phyloP scores from a whole-genome alignment of 2,113 vertebrate genomes.

The Stegastes partitus region DNA sequence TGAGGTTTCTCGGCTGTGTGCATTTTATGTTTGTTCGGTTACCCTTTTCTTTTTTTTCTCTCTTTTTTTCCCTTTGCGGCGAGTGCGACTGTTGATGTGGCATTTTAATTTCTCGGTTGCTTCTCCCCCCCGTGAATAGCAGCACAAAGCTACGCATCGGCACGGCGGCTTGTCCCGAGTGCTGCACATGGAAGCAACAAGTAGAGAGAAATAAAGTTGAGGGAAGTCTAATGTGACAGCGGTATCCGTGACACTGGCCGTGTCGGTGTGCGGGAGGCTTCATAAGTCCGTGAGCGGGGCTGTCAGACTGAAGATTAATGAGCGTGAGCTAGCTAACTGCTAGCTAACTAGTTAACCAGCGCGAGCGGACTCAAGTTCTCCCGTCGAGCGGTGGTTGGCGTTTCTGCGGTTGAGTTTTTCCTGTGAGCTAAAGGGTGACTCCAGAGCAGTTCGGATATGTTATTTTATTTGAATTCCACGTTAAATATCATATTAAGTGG shows the following conservation, averaged over 20 bases:
- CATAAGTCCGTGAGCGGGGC: not conserved
- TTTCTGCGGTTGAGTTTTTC: no score
- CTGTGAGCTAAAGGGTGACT: no score
- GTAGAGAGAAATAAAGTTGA: slow-evolving; percentile 25
- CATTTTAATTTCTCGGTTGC: not conserved
- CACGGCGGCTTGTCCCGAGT: not conserved
- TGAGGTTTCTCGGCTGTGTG: fast-evolving
- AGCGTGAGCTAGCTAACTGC: slow-evolving; percentile 23
- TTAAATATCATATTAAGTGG: no score
- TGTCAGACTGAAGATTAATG: not conserved
- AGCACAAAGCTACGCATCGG: slow-evolving; percentile 27
- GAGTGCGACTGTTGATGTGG: slow-evolving; percentile 19
- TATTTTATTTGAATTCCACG: no score
- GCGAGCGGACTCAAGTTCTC: not conserved
- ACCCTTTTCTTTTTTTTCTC: not conserved
- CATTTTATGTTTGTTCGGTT: not conserved
- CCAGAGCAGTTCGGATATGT: no score
- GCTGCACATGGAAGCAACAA: slow-evolving; percentile 37
- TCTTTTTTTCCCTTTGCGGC: no score
- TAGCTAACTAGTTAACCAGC: slow-evolving; percentile 53
- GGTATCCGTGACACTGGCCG: fast-evolving
- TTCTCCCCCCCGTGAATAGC: not conserved
- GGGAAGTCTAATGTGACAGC: not conserved
- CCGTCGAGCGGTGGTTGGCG: no score
- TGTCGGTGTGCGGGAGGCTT: not conserved